Evolutionary conservation across 2,888 invertebrate species (phyloP).

Genomic region (Pterobdella sp.): DNA sequence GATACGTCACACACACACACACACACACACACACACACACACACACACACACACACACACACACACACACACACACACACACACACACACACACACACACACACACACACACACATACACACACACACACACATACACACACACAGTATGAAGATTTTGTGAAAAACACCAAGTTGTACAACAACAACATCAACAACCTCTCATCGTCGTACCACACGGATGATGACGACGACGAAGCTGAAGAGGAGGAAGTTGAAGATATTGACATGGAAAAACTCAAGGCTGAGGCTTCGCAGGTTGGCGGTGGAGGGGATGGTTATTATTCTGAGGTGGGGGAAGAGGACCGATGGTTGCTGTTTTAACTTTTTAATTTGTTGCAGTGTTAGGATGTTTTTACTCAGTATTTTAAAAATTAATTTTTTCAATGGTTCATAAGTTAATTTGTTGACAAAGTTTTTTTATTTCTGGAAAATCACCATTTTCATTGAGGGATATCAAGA

Average conservation of each 20-base stretch:
- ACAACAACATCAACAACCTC: not conserved
- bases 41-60: constrained; percentile 22
- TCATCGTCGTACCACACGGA: not conserved
- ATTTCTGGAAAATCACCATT: no score
- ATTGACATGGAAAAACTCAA: constrained; percentile 35
- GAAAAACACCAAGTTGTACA: not conserved
- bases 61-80: not conserved
- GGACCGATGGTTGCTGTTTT: not conserved
- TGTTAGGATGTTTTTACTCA: not conserved
- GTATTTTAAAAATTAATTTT: not conserved
- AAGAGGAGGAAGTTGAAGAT: constrained; percentile 23
- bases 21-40: constrained; percentile 24
- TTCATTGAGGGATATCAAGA: no score
- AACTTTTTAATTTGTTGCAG: not conserved
- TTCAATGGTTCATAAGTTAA: no score
- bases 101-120: not conserved
- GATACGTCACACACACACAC: constrained; percentile 16
- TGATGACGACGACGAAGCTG: constrained; percentile 10
- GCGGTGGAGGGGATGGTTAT: not conserved
- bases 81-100: not conserved
- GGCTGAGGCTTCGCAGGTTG: constrained; percentile 35
- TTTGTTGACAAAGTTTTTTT: no score
- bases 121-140: not conserved
- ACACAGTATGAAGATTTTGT: not conserved
- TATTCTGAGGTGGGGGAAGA: not conserved